phyloP scores from a whole-genome alignment of 2,797 vertebrate genomes.

The Melanotaenia nigrans region DNA sequence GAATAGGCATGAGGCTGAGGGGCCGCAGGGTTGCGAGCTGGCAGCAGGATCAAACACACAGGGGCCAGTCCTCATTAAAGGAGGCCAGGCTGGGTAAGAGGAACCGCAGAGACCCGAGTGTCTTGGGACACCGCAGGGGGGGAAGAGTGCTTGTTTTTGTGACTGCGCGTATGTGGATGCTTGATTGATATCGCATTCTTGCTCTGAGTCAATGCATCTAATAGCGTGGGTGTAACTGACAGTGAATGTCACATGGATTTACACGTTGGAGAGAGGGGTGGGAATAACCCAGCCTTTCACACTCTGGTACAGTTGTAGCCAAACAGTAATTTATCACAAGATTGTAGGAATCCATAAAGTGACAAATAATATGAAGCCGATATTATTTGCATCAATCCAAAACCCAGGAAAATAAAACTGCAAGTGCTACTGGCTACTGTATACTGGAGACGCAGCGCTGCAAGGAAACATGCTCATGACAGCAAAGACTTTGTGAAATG shows the following conservation, averaged over 20 bases:
- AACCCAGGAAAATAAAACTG: constrained; percentile 38
- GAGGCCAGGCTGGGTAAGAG: constrained; percentile 60
- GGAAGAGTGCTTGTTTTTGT: constrained; percentile 56
- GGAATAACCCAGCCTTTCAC: constrained; percentile 28
- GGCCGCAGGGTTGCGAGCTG: constrained; percentile 64
- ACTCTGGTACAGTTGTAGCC: background rate
- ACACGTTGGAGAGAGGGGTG: constrained; percentile 17
- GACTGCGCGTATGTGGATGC: constrained; percentile 35
- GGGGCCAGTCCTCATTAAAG: constrained; percentile 80
- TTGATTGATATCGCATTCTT: constrained; percentile 52
- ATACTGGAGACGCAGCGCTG: constrained; percentile 21
- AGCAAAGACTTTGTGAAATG: constrained; percentile 1
- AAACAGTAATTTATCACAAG: background rate
- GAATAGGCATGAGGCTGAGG: constrained; percentile 79
- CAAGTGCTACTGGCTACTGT: constrained; percentile 34
- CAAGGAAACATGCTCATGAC: constrained; percentile 17
- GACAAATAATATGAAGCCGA: constrained; percentile 35
- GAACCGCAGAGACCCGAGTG: constrained; percentile 43
- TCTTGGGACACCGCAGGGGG: constrained; percentile 60
- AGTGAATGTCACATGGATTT: constrained; percentile 36
- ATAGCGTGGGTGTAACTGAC: constrained; percentile 35
- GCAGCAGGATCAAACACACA: constrained; percentile 79
- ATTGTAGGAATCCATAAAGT: constrained; percentile 14
- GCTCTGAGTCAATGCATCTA: constrained; percentile 50
- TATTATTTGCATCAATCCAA: constrained; percentile 39